Evolutionary conservation across 1,140 invertebrate genomes (phyloP).

Genomic region (Bombus affinis): DNA sequence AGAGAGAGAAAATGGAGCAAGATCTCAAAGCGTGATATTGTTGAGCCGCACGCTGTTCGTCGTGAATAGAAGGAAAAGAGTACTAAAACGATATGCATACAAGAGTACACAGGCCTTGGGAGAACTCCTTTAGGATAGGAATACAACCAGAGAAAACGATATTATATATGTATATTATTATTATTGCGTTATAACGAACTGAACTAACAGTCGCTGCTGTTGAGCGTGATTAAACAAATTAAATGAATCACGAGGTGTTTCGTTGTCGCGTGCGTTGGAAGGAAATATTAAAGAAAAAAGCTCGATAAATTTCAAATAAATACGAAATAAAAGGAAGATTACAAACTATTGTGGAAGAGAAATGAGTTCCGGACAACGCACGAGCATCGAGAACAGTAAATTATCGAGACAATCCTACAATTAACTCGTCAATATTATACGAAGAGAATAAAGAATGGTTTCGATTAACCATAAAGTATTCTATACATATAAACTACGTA

Average conservation of each 20-base stretch:
- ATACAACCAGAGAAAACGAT: conserved; percentile 6
- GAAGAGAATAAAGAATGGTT: conserved; percentile 28
- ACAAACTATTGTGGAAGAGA: too few relatives aligned
- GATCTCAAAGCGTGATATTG: conserved; percentile 7
- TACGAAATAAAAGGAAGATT: neutral
- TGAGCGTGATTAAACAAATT: neutral
- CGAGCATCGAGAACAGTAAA: conserved; percentile 31
- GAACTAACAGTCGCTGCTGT: conserved; percentile 10
- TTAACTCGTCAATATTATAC: conserved; percentile 66
- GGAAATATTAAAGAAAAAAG: neutral
- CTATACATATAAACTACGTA: conserved; percentile 27
- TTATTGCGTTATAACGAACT: conserved; percentile 25
- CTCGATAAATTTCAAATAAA: too few relatives aligned
- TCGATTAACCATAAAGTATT: conserved; percentile 45
- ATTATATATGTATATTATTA: conserved; percentile 1
- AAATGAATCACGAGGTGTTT: neutral
- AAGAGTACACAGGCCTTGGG: conserved; percentile 11
- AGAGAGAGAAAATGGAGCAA: neutral
- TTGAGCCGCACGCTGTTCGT: conserved; percentile 38
- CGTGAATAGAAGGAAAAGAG: conserved; percentile 15
- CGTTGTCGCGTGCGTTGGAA: conserved; percentile 14
- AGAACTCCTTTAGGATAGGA: conserved; percentile 10
- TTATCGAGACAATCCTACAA: conserved; percentile 67
- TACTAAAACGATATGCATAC: conserved; percentile 26
- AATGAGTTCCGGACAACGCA: conserved; percentile 13